Conservation (phyloP, 2,797 vertebrate genomes). For the Poliocrania exsul region DNA sequence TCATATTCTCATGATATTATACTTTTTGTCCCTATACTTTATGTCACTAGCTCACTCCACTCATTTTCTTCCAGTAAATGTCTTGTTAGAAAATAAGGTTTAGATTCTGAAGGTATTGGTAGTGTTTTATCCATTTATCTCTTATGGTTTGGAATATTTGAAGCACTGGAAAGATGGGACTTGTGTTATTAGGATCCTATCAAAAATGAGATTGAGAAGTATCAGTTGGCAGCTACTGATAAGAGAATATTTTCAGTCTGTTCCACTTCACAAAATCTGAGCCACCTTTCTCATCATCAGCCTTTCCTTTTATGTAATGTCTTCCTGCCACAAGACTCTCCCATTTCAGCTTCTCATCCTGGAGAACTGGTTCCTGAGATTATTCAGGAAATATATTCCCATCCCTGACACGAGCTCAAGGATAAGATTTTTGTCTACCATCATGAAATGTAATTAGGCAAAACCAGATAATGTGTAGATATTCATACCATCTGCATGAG, state of each 20-base stretch:
- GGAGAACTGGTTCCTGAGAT: background rate
- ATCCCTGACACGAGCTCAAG: background rate
- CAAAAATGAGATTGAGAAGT: background rate
- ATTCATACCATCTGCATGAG: background rate
- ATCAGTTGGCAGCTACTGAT: background rate
- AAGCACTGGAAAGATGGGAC: background rate
- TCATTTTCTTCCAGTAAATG: background rate
- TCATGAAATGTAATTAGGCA: background rate
- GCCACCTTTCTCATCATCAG: background rate
- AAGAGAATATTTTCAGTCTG: background rate
- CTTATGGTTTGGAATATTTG: fast-evolving
- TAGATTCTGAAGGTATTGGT: background rate
- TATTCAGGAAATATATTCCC: background rate
- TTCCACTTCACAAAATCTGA: background rate
- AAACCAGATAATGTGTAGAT: background rate
- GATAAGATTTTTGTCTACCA: background rate
- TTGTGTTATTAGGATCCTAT: background rate
- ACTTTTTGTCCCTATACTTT: background rate
- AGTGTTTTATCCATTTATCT: background rate
- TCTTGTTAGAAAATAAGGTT: background rate
- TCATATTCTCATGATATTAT: fast-evolving
- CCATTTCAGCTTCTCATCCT: background rate
- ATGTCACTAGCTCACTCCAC: background rate
- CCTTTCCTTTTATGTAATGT: background rate
- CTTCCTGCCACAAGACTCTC: background rate